Percentiles rank a stretch among this genome's conserved stretches.
These are phyloP conservation scores for Blastomussa wellsi DNA, from an alignment of 92 coral and sea anemone genomes.

Conservation along the genomic window DNA sequence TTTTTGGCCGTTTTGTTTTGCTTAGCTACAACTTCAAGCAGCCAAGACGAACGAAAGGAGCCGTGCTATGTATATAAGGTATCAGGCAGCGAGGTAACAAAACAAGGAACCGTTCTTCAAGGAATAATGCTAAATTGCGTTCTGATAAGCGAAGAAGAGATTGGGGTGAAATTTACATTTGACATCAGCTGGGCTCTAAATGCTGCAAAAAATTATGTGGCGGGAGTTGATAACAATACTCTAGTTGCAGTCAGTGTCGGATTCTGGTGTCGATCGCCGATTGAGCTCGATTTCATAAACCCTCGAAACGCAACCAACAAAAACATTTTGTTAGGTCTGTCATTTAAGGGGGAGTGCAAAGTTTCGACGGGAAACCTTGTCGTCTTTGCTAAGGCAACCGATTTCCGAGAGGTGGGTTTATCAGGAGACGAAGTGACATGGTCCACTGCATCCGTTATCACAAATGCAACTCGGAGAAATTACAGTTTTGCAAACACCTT, in stretches of 20 bases:
- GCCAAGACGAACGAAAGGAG: background rate
- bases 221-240: background rate
- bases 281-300: slow-evolving; percentile 7
- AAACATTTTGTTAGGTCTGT: background rate
- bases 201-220: background rate
- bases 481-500: background rate
- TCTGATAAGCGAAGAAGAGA: background rate
- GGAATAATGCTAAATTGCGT: background rate
- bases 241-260: background rate
- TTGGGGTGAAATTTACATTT: background rate
- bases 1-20: background rate
- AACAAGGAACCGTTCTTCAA: background rate
- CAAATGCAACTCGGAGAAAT: background rate
- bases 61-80: background rate
- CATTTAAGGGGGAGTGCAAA: background rate
- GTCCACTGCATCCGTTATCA: background rate
- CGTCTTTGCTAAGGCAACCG: slow-evolving; percentile 11
- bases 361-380: background rate
- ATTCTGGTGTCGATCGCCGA: background rate
- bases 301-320: background rate
- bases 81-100: background rate
- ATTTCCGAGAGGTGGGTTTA: slow-evolving; percentile 1
- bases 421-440: background rate
- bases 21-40: background rate
- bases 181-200: slow-evolving; percentile 14